These are phyloP conservation scores for Caerostris darwini DNA, from an alignment of 1,140 invertebrate species.

Conservation along the genomic window DNA sequence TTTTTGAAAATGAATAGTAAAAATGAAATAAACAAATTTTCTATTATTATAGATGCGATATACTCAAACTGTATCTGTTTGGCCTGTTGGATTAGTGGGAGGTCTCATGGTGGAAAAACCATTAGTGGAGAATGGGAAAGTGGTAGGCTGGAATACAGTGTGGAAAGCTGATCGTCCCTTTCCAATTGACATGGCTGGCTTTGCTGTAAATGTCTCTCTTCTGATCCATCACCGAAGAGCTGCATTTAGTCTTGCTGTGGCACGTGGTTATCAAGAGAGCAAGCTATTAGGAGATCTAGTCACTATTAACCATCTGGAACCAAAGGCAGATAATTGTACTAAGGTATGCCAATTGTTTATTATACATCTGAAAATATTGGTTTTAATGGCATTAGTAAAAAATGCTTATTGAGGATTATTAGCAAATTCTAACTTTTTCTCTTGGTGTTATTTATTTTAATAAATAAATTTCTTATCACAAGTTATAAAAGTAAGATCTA, in stretches of 20 bases:
- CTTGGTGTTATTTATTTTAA: too few relatives aligned
- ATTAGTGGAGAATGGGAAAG: slow-evolving; percentile 87
- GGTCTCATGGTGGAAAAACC: slow-evolving; percentile 92
- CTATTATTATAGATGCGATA: slow-evolving; percentile 82
- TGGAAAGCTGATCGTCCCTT: slow-evolving; percentile 95
- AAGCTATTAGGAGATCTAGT: slow-evolving; percentile 91
- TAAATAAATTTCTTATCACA: too few relatives aligned
- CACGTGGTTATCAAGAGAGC: slow-evolving; percentile 95
- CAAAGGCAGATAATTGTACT: slow-evolving; percentile 92
- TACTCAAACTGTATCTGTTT: slow-evolving; percentile 94
- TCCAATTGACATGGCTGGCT: slow-evolving; percentile 99
- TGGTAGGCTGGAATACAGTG: slow-evolving; percentile 88
- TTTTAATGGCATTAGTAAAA: too few relatives aligned
- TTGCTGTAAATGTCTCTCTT: slow-evolving; percentile 94
- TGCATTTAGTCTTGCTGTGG: slow-evolving; percentile 90
- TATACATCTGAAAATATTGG: too few relatives aligned
- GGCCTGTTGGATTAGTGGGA: slow-evolving; percentile 98
- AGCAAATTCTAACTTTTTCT: too few relatives aligned
- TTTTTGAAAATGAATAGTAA: too few relatives aligned
- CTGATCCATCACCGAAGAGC: slow-evolving; percentile 90
- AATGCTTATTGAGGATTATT: too few relatives aligned
- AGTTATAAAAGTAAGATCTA: too few relatives aligned
- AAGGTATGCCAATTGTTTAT: slow-evolving; percentile 85
- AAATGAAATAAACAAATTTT: neutral
- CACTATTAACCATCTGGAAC: slow-evolving; percentile 91